phyloP scores from a whole-genome alignment of 2,888 invertebrate species.

The Drosophila flavopinicola region DNA sequence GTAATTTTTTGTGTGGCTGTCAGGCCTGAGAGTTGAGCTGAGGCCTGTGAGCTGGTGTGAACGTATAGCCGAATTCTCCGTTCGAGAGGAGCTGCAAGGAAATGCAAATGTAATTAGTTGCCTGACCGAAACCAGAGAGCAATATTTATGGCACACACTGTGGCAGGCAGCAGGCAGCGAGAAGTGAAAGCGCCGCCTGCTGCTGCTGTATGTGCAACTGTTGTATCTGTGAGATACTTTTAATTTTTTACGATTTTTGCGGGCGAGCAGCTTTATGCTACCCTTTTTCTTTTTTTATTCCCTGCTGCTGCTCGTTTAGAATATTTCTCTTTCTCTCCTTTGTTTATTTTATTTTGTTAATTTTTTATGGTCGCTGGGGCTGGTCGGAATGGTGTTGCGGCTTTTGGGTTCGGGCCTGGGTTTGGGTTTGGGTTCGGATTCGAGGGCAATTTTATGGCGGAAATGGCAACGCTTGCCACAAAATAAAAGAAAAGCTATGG shows the following conservation, averaged over 20 bases:
- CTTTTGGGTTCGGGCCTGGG: constrained; percentile 36
- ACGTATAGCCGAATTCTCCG: not conserved
- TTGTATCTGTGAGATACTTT: constrained; percentile 74
- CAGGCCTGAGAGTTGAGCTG: not conserved
- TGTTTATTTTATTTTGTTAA: constrained; percentile 69
- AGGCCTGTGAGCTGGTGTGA: not conserved
- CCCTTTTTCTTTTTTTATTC: constrained; percentile 35
- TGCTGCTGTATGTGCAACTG: constrained; percentile 46
- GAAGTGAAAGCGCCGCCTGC: constrained; percentile 49
- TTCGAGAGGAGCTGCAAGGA: constrained; percentile 15
- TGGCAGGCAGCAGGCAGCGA: constrained; percentile 30
- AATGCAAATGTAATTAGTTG: constrained; percentile 79
- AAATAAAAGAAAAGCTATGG: constrained; percentile 76
- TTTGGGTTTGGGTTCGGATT: not conserved
- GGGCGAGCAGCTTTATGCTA: constrained; percentile 56
- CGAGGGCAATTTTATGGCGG: constrained; percentile 68
- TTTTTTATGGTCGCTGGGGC: constrained; percentile 69
- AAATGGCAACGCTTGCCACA: constrained; percentile 76
- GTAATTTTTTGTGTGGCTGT: not conserved
- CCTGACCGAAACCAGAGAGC: constrained; percentile 76
- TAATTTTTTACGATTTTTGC: constrained; percentile 77
- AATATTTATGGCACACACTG: constrained; percentile 77
- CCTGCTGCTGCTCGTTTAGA: constrained; percentile 59
- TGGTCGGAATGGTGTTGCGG: constrained; percentile 48
- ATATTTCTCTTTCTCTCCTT: constrained; percentile 56